Conservation (phyloP, 2,797 vertebrate genomes). For the Hoplostethus atlanticus region DNA sequence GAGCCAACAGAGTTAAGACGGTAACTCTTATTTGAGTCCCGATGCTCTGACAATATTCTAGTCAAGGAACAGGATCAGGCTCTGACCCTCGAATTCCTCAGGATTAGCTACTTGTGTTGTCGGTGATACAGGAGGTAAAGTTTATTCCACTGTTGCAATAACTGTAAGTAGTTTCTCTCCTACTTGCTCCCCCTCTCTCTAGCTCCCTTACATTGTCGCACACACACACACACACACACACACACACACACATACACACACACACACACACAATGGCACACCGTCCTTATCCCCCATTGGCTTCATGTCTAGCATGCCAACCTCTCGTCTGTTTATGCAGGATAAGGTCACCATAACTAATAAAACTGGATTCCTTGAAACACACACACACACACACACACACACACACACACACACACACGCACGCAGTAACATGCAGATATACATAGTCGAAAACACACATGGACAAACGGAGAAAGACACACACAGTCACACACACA, state of each 20-base stretch:
- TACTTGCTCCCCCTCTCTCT: neutral
- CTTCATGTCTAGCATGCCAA: constrained; percentile 39
- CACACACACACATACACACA: constrained; percentile 15
- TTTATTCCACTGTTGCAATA: too few relatives aligned
- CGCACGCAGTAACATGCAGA: too few relatives aligned
- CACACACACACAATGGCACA: neutral
- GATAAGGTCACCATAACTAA: constrained; percentile 52
- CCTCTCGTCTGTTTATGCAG: constrained; percentile 47
- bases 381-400: constrained; percentile 10
- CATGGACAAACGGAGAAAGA: too few relatives aligned
- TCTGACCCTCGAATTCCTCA: too few relatives aligned
- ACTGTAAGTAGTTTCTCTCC: neutral
- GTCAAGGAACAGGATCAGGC: too few relatives aligned
- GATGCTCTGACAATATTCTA: too few relatives aligned
- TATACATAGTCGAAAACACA: too few relatives aligned
- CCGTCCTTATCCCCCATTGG: constrained; percentile 17
- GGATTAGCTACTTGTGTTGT: too few relatives aligned
- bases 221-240: neutral
- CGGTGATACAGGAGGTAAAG: too few relatives aligned
- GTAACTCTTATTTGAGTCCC: too few relatives aligned
- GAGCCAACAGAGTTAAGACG: too few relatives aligned
- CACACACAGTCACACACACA: neutral
- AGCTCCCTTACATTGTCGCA: neutral
- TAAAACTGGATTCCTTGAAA: constrained; percentile 22
- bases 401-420: neutral